phyloP scores from a whole-genome alignment of 2,797 vertebrate genomes.

The Schizothorax lantsangensis region DNA sequence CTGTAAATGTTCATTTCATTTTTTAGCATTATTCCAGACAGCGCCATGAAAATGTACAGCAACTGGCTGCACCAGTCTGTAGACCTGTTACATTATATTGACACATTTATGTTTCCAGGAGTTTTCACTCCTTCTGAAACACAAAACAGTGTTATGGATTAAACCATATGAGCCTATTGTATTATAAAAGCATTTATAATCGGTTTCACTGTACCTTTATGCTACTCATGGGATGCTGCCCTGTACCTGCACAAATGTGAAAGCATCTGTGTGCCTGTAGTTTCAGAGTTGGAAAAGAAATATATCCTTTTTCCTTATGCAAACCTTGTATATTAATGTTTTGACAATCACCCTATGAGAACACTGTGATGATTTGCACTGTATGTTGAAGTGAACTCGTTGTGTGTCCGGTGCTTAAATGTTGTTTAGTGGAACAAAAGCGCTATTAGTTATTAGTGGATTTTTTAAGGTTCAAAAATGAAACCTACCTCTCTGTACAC shows the following conservation, averaged over 20 bases:
- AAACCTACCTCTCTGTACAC: slow-evolving; percentile 77
- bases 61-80: background rate
- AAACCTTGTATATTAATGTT: slow-evolving; percentile 56
- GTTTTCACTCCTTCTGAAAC: slow-evolving; percentile 34
- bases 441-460: slow-evolving; percentile 39
- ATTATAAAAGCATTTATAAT: slow-evolving; percentile 45
- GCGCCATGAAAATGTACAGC: slow-evolving; percentile 8
- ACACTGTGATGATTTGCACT: slow-evolving; percentile 78
- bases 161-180: slow-evolving; percentile 38
- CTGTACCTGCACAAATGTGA: slow-evolving; percentile 26
- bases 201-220: slow-evolving; percentile 43
- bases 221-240: slow-evolving; percentile 20
- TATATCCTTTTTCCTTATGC: slow-evolving; percentile 30
- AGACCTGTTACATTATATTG: slow-evolving; percentile 14
- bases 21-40: slow-evolving; percentile 12
- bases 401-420: slow-evolving; percentile 39
- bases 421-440: slow-evolving; percentile 33
- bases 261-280: slow-evolving; percentile 39
- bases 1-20: background rate
- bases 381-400: slow-evolving; percentile 49
- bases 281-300: background rate
- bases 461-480: slow-evolving; percentile 62
- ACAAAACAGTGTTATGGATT: slow-evolving; percentile 59
- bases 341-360: slow-evolving; percentile 76
- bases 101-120: slow-evolving; percentile 24